phyloP scores from a whole-genome alignment of 2,113 vertebrate species.

The Grallaria varia region DNA sequence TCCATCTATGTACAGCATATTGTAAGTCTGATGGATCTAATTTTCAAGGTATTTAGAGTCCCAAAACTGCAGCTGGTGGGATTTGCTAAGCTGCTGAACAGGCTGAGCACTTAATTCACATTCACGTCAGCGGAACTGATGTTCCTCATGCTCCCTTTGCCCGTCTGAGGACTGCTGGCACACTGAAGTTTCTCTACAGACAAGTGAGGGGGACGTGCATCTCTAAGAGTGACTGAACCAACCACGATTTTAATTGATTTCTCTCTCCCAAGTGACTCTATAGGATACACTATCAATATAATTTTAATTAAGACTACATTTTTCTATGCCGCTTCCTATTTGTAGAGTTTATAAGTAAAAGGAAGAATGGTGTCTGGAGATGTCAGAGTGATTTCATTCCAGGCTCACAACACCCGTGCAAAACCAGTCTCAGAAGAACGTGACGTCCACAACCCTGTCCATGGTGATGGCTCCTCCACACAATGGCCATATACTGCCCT shows the following conservation, averaged over 20 bases:
- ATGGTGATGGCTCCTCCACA: neutral
- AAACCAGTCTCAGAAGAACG: neutral
- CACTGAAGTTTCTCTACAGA: neutral
- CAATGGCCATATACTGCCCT: neutral
- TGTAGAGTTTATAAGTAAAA: neutral
- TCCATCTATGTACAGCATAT: neutral
- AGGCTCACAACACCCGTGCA: neutral
- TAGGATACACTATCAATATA: accelerated
- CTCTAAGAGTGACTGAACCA: neutral
- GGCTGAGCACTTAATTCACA: neutral
- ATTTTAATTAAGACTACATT: neutral
- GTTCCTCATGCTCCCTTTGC: neutral
- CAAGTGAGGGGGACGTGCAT: neutral
- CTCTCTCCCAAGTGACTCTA: neutral
- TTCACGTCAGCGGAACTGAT: neutral
- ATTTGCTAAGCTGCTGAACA: neutral
- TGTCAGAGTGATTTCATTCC: neutral
- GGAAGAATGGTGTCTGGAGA: neutral
- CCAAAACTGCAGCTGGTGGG: neutral
- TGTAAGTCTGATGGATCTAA: neutral
- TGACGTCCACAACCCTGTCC: neutral
- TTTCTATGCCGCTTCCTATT: neutral
- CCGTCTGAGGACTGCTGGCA: neutral
- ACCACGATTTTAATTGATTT: neutral
- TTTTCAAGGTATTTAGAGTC: constrained; percentile 1